Evolutionary conservation across 2,888 invertebrate genomes (phyloP).

Genomic region (Ichneumoninae sp.): DNA sequence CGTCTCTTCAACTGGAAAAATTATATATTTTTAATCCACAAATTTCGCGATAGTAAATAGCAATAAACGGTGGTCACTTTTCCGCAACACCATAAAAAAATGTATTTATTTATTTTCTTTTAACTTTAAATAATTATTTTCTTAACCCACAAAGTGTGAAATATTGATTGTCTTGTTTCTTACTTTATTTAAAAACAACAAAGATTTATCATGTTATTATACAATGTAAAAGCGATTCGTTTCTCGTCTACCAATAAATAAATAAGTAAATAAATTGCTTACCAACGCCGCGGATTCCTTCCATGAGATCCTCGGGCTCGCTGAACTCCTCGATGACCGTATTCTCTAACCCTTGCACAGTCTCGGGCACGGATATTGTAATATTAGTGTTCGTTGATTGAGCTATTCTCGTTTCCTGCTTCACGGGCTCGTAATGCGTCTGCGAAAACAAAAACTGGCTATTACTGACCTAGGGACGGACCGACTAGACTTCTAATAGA

Average conservation of each 20-base stretch:
- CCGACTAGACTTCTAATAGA: background rate
- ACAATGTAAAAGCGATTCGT: too few species aligned
- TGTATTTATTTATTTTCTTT: too few species aligned
- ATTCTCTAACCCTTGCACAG: slow-evolving; percentile 80
- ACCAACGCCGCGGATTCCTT: slow-evolving; percentile 92
- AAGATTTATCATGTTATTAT: too few species aligned
- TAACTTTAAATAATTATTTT: too few species aligned
- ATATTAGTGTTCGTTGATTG: slow-evolving; percentile 82
- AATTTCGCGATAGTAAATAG: too few species aligned
- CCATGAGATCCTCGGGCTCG: slow-evolving; percentile 94
- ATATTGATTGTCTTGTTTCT: too few species aligned
- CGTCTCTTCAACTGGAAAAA: slow-evolving; percentile 80
- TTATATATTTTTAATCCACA: background rate
- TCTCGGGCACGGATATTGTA: slow-evolving; percentile 74
- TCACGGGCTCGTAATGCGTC: slow-evolving; percentile 82
- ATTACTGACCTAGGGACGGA: background rate
- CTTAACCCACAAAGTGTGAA: too few species aligned
- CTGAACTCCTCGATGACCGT: slow-evolving; percentile 91
- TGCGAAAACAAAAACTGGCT: slow-evolving; percentile 61
- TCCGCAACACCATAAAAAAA: background rate
- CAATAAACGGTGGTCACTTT: background rate
- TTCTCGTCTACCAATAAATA: too few species aligned
- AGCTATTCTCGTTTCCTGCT: slow-evolving; percentile 79
- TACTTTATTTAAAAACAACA: too few species aligned
- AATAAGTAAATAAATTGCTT: slow-evolving; percentile 79